These are phyloP conservation scores for Pharmacophagus antenor DNA, from an alignment of 2,888 invertebrate genomes.

Conservation along the genomic window DNA sequence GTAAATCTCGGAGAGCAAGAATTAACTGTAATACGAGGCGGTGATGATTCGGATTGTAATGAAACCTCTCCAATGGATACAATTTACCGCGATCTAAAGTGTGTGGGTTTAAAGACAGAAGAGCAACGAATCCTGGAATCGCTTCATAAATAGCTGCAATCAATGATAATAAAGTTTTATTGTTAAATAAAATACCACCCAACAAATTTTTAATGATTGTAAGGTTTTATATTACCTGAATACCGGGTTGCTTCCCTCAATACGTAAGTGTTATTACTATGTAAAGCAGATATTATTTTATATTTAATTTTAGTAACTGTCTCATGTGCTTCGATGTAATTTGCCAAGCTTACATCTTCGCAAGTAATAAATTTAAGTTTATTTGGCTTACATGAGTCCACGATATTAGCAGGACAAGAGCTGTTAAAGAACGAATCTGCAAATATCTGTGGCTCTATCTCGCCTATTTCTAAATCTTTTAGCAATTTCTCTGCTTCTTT, in stretches of 20 bases:
- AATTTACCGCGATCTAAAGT: slow-evolving; percentile 72
- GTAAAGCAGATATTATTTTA: slow-evolving; percentile 65
- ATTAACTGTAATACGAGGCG: slow-evolving; percentile 75
- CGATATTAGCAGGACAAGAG: slow-evolving; percentile 67
- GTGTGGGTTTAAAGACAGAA: slow-evolving; percentile 77
- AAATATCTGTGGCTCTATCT: slow-evolving; percentile 68
- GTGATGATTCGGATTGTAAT: slow-evolving; percentile 66
- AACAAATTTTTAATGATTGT: neutral
- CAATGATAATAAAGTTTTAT: neutral
- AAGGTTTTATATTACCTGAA: slow-evolving; percentile 61
- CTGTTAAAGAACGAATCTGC: slow-evolving; percentile 71
- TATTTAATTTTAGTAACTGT: slow-evolving; percentile 71
- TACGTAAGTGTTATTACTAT: slow-evolving; percentile 73
- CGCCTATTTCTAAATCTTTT: slow-evolving; percentile 66
- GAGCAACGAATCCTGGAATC: slow-evolving; percentile 72
- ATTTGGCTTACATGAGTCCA: slow-evolving; percentile 74
- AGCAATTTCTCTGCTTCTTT: slow-evolving; percentile 71
- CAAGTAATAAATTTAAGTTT: slow-evolving; percentile 73
- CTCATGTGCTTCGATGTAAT: slow-evolving; percentile 79
- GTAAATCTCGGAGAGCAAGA: slow-evolving; percentile 77
- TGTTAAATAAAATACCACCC: neutral
- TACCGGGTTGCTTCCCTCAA: slow-evolving; percentile 70
- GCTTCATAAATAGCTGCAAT: slow-evolving; percentile 75
- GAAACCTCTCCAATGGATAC: slow-evolving; percentile 63
- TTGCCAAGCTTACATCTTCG: slow-evolving; percentile 71